Percentiles rank a stretch among this genome's conserved stretches.
These are phyloP conservation scores for Sisor rabdophorus DNA, from an alignment of 2,113 vertebrate species.

Conservation along the genomic window DNA sequence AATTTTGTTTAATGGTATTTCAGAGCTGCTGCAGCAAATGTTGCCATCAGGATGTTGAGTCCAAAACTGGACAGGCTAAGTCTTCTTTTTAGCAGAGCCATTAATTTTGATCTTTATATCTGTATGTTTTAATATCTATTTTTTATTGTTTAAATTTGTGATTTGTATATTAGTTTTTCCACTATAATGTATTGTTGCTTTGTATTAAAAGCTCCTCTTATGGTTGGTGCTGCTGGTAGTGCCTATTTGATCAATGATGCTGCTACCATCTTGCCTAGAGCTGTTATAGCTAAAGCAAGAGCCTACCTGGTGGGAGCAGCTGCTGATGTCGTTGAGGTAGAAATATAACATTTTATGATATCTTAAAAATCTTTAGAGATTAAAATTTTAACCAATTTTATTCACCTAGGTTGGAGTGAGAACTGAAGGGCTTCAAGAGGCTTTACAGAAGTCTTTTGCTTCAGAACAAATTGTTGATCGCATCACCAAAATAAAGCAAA, in stretches of 20 bases:
- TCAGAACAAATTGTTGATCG: conserved; percentile 61
- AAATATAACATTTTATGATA: neutral
- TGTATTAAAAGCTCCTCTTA: conserved; percentile 63
- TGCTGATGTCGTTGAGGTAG: conserved; percentile 77
- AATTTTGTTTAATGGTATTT: conserved; percentile 33
- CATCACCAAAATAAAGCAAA: conserved; percentile 73
- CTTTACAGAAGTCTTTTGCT: conserved; percentile 64
- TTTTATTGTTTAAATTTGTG: neutral
- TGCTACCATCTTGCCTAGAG: conserved; percentile 70
- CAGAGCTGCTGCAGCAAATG: conserved; percentile 76
- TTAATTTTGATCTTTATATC: conserved; percentile 57
- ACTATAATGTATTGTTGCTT: neutral
- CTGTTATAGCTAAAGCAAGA: conserved; percentile 68
- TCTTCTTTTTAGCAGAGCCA: conserved; percentile 73
- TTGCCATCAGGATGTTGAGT: conserved; percentile 75
- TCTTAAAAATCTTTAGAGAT: neutral
- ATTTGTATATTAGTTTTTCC: neutral
- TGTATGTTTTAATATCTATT: conserved; percentile 64
- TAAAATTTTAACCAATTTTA: neutral
- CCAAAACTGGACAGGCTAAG: conserved; percentile 66
- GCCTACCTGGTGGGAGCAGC: conserved; percentile 70
- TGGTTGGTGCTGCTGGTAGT: conserved; percentile 72
- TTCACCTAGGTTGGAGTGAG: conserved; percentile 68
- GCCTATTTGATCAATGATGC: conserved; percentile 76
- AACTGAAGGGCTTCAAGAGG: conserved; percentile 76